Evolutionary conservation across 2,113 vertebrate species (phyloP), one percentile per base, ranked within the genome.

Genomic region (Rhombomys opimus): DNA sequence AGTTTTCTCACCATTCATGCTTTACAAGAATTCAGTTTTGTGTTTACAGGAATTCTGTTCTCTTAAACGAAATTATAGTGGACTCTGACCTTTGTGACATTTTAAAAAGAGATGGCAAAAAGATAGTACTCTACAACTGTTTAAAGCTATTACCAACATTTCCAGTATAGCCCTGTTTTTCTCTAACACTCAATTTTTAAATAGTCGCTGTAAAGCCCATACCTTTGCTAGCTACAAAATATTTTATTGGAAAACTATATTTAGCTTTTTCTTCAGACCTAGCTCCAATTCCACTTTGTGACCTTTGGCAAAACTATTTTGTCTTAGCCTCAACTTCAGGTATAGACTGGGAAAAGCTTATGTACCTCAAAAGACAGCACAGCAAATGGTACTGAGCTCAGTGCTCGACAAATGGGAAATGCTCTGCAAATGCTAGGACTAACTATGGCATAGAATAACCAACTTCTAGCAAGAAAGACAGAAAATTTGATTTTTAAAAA

Each of bases 11-110:
- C 30, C 30, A 96, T 8, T 78, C 1, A 17, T 14, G 13, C 52
- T 80, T 98, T 96, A 95, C 20, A 94, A 97, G 46, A 73, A 77
- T 93, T 97, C 78, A 12, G 2, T 9, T 81, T 87, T 27, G 30
- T 90, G 94, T 72, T 97, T 95, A 57, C 1, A 95, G 63, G 95
- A 77, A 67, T 63, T 93, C 87, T 97, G 10, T 78, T 73, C 97
- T 94, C 85, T 96, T 95, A 96, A 77, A 38, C 30, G 95, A 80
- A 94, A 87, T 9, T 0, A 35, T 50, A 76, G 3, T 87, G 75
- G 5, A 89, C 25, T 50, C 41, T n/a, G 96, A 95, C 10, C 70
- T 89, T 86, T 23, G 80, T 73, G 1, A 52, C 35, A 20, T 63
- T 70, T 86, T 25, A 50, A 70, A 90, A 88, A 85, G 13, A 63